Evolutionary conservation across 2,113 vertebrate species (phyloP).

Genomic region (Brachypteracias leptosomus): DNA sequence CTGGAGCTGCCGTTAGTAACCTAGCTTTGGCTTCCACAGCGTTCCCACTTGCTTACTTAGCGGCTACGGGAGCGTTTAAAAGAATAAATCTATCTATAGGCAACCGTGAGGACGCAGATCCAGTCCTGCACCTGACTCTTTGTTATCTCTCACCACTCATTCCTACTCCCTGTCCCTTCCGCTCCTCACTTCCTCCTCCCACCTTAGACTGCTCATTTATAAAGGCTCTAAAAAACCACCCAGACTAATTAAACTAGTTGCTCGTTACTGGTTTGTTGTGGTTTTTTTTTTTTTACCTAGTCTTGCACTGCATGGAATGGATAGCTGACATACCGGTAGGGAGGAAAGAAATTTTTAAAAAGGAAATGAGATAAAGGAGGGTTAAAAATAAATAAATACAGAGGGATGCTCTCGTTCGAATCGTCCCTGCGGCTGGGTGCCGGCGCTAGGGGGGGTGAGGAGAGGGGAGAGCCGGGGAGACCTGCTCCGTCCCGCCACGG

Average conservation of each 20-base stretch:
- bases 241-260: not conserved
- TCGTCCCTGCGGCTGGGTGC: not conserved
- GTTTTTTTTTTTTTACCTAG: not conserved
- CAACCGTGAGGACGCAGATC: not conserved
- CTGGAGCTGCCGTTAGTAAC: not conserved
- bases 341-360: no score
- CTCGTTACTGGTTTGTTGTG: not conserved
- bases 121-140: constrained; percentile 41
- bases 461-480: not conserved
- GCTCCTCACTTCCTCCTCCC: constrained; percentile 15
- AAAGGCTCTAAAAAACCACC: not conserved
- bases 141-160: constrained; percentile 1
- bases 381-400: not conserved
- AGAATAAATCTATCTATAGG: accelerated
- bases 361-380: not conserved
- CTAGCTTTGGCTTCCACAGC: not conserved
- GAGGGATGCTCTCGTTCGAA: not conserved
- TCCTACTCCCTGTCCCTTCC: not conserved
- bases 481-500: not conserved
- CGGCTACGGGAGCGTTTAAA: not conserved
- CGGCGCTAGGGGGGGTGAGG: not conserved
- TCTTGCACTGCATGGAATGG: not conserved
- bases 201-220: not conserved
- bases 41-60: not conserved
- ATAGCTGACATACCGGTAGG: not conserved